Base-by-base conservation (phyloP, 2,113 vertebrate genomes). In the Indri indri region DNA sequence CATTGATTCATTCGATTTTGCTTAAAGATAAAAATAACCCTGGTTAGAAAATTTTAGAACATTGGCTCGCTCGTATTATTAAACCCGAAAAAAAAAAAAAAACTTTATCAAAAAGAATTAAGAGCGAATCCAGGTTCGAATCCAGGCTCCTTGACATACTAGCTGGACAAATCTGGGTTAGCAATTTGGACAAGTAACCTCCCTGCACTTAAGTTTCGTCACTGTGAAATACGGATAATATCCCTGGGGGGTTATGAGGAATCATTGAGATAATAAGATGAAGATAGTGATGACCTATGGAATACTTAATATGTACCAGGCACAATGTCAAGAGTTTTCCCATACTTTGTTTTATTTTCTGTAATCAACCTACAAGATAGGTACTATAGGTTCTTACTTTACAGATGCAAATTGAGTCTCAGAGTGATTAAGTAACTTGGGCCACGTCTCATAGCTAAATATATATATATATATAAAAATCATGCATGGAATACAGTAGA, bases 291-390 rank as follows among this genome's bases (percentile, higher is more conserved):
- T 73, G 61, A 37, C 22, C 37, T 79, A 37, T 12, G 47, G 17
- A 66, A 42, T 80, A 42, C 32, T 74, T n/a, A 87, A 59, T 83
- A 65, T 8, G 9, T 65, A 9, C n/a, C 34, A 65, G 40, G 12
- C 57, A 80, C 27, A 73, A 30, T n/a, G 66, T 30, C 57, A 61
- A 65, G 25, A 18, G 0, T 34, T 52, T 95, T 79, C 54, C 40
- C 89, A 79, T 13, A 25, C 83, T 86, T 70, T n/a, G 71, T 52
- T 14, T 89, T 87, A 50, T 90, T 94, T 98, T 17, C 54, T 84
- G 16, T n/a, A 74, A 63, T 83, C 84, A 90, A 17, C 45, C 45
- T 76, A 23, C 11, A 54, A 76, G 59, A 40, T 27, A 74, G 59
- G 23, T 54, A 83, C 45, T 66, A 59, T 65, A 11, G 27, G 25